A percentile compares a stretch with the other conserved stretches of the same genome.
Evolutionary conservation across 2,888 invertebrate species (phyloP).

Genomic region (Autographa pulchrina): DNA sequence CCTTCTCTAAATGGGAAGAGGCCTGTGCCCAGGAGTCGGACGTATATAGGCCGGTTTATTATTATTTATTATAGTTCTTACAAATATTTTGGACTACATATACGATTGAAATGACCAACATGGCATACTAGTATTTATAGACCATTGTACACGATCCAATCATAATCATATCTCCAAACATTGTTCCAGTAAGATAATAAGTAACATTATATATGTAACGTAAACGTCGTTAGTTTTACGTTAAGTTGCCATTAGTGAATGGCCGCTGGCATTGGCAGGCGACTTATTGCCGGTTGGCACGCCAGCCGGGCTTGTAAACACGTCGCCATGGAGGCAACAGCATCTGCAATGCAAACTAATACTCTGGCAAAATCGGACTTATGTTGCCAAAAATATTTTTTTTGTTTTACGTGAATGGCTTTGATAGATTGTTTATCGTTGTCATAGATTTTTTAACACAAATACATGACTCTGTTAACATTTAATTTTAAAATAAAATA

Average conservation of each 20-base stretch:
- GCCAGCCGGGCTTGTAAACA: conserved; percentile 58
- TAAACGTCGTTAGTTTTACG: conserved; percentile 53
- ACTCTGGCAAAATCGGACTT: background rate
- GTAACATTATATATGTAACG: conserved; percentile 37
- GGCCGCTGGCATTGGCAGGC: conserved; percentile 55
- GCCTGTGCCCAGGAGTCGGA: too few species aligned
- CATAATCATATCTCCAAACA: conserved; percentile 5
- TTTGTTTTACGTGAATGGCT: background rate
- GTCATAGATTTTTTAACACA: too few species aligned
- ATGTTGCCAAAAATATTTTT: background rate
- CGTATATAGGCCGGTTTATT: too few species aligned
- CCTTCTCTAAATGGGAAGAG: too few species aligned
- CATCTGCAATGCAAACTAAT: conserved; percentile 48
- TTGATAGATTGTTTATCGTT: background rate
- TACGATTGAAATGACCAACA: too few species aligned
- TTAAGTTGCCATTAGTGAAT: conserved; percentile 65
- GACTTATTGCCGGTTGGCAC: conserved; percentile 63
- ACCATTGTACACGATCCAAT: background rate
- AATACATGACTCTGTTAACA: too few species aligned
- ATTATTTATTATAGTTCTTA: too few species aligned
- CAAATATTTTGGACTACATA: too few species aligned
- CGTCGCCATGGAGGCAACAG: conserved; percentile 37
- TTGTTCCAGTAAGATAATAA: conserved; percentile 23
- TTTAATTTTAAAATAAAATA: too few species aligned
- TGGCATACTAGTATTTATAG: too few species aligned